Evolutionary conservation across 2,113 vertebrate genomes (phyloP).

Genomic region (Illadopsis cleaveri): DNA sequence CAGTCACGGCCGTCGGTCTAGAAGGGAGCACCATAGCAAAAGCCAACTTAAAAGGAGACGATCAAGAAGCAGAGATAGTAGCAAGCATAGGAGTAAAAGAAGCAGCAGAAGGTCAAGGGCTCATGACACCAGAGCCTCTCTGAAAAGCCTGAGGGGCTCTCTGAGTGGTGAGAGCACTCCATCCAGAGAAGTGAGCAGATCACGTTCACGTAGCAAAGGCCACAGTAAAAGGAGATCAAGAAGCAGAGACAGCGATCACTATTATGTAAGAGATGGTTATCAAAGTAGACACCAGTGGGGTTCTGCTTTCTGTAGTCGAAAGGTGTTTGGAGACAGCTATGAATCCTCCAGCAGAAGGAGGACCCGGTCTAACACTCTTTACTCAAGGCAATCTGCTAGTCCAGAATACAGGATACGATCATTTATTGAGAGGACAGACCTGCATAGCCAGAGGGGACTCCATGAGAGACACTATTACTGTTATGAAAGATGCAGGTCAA

Average conservation of each 20-base stretch:
- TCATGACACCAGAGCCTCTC: conserved; percentile 65
- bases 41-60: conserved; percentile 58
- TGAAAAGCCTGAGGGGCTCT: conserved; percentile 74
- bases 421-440: conserved; percentile 70
- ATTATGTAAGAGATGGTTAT: conserved; percentile 70
- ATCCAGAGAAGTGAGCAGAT: conserved; percentile 70
- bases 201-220: conserved; percentile 76
- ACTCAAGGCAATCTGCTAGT: conserved; percentile 74
- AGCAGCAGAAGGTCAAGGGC: conserved; percentile 72
- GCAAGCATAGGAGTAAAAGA: conserved; percentile 64
- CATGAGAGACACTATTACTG: conserved; percentile 73
- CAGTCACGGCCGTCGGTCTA: conserved; percentile 44
- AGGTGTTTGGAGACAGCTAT: conserved; percentile 65
- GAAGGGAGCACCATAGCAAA: conserved; percentile 63
- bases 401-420: conserved; percentile 72
- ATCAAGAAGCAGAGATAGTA: conserved; percentile 76
- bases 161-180: conserved; percentile 71
- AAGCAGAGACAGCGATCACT: conserved; percentile 73
- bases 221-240: conserved; percentile 65
- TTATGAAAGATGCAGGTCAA: conserved; percentile 75
- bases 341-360: conserved; percentile 73
- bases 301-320: conserved; percentile 77
- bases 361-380: conserved; percentile 61
- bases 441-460: conserved; percentile 71
- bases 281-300: conserved; percentile 73